phyloP scores from a whole-genome alignment of 2,888 invertebrate species.

The Schizaphis graminum region DNA sequence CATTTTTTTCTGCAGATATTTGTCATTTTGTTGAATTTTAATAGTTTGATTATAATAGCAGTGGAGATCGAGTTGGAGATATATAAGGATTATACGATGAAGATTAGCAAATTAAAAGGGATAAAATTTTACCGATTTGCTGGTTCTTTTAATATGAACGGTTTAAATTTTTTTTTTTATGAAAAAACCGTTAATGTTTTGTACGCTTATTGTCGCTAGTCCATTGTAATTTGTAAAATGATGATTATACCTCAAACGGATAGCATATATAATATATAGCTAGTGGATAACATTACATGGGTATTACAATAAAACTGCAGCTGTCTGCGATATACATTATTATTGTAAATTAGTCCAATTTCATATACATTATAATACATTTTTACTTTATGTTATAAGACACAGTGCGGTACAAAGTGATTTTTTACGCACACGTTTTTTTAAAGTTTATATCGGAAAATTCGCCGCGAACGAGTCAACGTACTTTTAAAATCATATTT shows the following conservation, averaged over 20 bases:
- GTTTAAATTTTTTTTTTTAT: neutral
- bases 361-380: neutral
- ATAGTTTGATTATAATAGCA: no score
- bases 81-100: no score
- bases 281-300: neutral
- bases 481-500: neutral
- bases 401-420: neutral
- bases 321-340: neutral
- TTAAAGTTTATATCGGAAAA: neutral
- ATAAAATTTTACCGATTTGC: neutral
- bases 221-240: neutral
- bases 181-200: neutral
- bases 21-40: no score
- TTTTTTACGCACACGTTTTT: constrained; percentile 9
- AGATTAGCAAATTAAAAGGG: no score
- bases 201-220: neutral
- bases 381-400: neutral
- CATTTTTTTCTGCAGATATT: no score
- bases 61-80: no score
- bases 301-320: neutral
- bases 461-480: neutral
- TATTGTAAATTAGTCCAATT: neutral
- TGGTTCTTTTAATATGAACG: neutral
- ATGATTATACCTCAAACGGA: neutral
- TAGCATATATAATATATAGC: neutral